Evolutionary conservation across 2,113 vertebrate genomes (phyloP), one percentile per base, ranked within the genome.

Genomic region (Podocnemis expansa): DNA sequence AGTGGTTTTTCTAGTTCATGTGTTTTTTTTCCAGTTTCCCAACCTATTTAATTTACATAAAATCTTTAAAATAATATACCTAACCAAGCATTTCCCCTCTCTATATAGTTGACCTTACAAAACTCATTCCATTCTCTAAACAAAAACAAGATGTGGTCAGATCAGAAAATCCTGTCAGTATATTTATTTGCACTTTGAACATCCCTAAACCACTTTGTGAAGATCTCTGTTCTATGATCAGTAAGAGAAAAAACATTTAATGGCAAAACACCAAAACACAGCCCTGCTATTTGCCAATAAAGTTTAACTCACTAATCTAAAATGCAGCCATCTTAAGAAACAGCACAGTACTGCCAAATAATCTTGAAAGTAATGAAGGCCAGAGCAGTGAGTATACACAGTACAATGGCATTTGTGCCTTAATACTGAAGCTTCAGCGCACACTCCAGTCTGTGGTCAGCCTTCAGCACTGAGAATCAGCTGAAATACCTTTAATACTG

Each of bases 221-320:
- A 88, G 51, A 89, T 87, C 21, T 52, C 60, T 83, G 78, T 24
- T 84, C 58, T 67, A 56, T 2, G 31, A 85, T 91, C 88, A 91
- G 85, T 90, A 95, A 96, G 97, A 95, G 41, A 12, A 80, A 89
- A 80, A 43, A 80, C 2, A 0, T 78, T 91, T 95, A 86, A 82
- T 91, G 83, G 83, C 88, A 82, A 82, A 86, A 87, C 19, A n/a
- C 13, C 82, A 82, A 82, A 82, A 86, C 45, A 16, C 54, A 94
- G 45, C 16, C 78, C 0, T 19, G 76, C 58, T 78, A 31, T 82
- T 93, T 96, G 91, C 92, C 82, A 92, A 80, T 89, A 89, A 75
- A n/a, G 73, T 94, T 82, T 49, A 94, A 43, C 89, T 67, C 63
- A 34, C 22, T 76, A 85, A 27, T 83, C 87, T 2, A 60, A 91